Percentiles rank a stretch among this genome's conserved stretches.
phyloP scores from a whole-genome alignment of 2,113 vertebrate species.

The Microcebus lehilahytsara region DNA sequence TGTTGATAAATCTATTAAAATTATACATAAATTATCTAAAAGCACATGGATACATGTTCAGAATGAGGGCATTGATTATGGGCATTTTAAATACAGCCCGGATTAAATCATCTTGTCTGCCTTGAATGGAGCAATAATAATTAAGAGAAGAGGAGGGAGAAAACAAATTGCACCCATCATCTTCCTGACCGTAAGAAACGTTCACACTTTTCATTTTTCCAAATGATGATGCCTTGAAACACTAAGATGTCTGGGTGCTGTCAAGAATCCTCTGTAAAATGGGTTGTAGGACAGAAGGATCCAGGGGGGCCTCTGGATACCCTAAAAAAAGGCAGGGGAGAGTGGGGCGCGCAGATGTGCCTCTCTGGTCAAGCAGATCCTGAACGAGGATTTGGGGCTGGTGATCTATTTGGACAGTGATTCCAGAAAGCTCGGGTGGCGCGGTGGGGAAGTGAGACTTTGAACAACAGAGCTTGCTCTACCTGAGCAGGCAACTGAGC shows the following conservation, averaged over 20 bases:
- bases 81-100: conserved; percentile 58
- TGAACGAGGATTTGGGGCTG: neutral
- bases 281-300: no score
- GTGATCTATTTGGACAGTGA: neutral
- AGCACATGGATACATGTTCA: conserved; percentile 44
- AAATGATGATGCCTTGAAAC: neutral
- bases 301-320: neutral
- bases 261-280: neutral
- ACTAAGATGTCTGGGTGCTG: neutral
- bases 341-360: neutral
- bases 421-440: neutral
- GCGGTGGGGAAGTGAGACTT: rapidly evolving
- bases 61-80: conserved; percentile 71
- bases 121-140: conserved; percentile 42
- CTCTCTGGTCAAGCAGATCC: neutral
- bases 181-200: neutral
- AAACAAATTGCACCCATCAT: conserved; percentile 51
- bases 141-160: conserved; percentile 54
- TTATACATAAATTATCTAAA: conserved; percentile 65
- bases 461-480: neutral
- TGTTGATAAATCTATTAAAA: conserved; percentile 70
- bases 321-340: neutral
- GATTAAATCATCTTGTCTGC: conserved; percentile 59
- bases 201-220: conserved; percentile 37
- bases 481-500: neutral